Base-by-base conservation (phyloP, 1,140 invertebrate genomes). In the Marisa cornuarietis region DNA sequence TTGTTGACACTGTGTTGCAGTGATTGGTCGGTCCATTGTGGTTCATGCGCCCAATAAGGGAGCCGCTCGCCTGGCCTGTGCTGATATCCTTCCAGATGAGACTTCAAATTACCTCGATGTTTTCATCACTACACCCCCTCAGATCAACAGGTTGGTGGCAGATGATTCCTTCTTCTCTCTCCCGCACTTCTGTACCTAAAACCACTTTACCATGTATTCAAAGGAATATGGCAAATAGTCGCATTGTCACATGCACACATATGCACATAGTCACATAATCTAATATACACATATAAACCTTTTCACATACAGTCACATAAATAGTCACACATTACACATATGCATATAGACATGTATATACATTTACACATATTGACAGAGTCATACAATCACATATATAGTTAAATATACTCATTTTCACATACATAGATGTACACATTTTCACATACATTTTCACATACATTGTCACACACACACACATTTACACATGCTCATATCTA, bases 21-120 rank as follows among this genome's bases (percentile, higher is more conserved):
- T 96, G 3, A 92, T 98, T 87, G 95, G 96, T 11, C 93, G 95
- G 82, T 97, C 96, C 7, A 94, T 98, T 83, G 94, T 98, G 1
- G 94, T 98, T 74, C 94, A 97, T 86, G 94, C 94, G 14, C 93
- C 95, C 58, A 94, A 96, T 83, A 92, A 93, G 73, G 93, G 94
- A 14, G 88, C 90, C 4, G 94, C 95, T 71, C 92, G 94, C 84
- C 95, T 96, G 87, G 96, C 96, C 18, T 98, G 97, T 90, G 96
- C 96, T 69, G 98, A 98, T 89, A 96, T 98, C 79, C 94, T 95
- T 85, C 95, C 95, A 42, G 61, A 63, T 13, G 52, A 22, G 22
- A 52, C 24, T 0, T 24, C 61, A 24, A 11, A 62, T 26, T 52
- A 69, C 49, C 3, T 65, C 20, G 31, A 13, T 22, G 24, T 79